Base-by-base conservation (phyloP, 2,888 invertebrate genomes). In the Meta bourneti region DNA sequence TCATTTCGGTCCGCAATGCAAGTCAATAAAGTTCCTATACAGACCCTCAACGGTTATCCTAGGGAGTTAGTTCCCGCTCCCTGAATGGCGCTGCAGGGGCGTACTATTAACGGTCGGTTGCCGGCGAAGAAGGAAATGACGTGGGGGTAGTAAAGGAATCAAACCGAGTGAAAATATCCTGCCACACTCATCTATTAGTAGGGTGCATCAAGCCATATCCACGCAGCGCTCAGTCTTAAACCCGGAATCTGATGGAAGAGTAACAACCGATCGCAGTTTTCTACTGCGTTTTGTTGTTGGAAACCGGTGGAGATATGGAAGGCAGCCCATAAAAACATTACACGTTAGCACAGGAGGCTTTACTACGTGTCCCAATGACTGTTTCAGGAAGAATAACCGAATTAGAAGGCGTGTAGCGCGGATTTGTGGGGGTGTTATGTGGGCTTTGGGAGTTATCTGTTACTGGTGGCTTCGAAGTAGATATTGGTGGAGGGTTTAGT, bases 101-200 rank as follows among this genome's bases (percentile, higher is more conserved):
- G 74, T 51, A 87, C 51, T 71, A 69, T 81, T 81, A 80, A 80
- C 74, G 74, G 52, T 61, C 48, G 54, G 80, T 9, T 13, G 71
- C 77, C n/a, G 20, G 20, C 74, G 16, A 51, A 82, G 7, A 48
- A 89, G 89, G 70, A 89, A 89, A 49, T 74, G 70, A 89, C 89
- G 51, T 54, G 34, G 77, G 19, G 19, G 71, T 49, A 75, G 77
- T 82, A 82, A 89, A 77, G 70, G 82, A 82, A 89, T 82, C 89
- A 89, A 77, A 82, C 89, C 34, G 80, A 87, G 79, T 72, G 72
- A 79, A 81, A 89, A 89, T 82, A 74, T 70, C 80, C 89, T 70
- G 51, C 89, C 70, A 34, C 72, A 16, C 13, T 48, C 71, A 77
- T 77, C 61, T 82, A 69, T 82, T 89, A 82, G 72, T 34, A 11